These are phyloP conservation scores for Pseudomugil gertrudae DNA, from an alignment of 2,797 vertebrate genomes.

Conservation along the genomic window DNA sequence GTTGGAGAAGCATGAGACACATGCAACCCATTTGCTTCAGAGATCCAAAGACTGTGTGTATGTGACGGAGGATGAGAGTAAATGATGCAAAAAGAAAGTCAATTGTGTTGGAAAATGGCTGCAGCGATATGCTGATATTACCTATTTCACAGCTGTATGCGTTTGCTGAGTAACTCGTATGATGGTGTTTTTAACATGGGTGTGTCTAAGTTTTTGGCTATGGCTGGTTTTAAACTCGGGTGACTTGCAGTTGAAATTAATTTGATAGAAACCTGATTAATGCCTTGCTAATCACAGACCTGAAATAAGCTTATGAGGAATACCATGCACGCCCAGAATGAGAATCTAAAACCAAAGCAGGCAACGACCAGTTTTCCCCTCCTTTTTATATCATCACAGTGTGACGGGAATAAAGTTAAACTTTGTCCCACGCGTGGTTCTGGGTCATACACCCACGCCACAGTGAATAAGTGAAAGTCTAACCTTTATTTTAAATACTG, in stretches of 20 bases:
- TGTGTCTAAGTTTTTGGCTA: slow-evolving; percentile 34
- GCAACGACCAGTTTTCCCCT: background rate
- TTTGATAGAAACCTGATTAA: background rate
- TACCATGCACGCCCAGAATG: background rate
- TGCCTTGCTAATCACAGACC: background rate
- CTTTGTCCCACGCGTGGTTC: no score
- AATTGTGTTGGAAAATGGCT: slow-evolving; percentile 71
- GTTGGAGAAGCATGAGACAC: slow-evolving; percentile 62
- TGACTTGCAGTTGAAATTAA: slow-evolving; percentile 6
- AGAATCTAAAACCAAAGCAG: background rate
- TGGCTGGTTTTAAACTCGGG: slow-evolving; percentile 8
- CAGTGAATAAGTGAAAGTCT: no score
- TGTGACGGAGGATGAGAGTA: slow-evolving; percentile 32
- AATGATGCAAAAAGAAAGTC: slow-evolving; percentile 74
- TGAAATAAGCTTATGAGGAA: background rate
- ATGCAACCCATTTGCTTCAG: slow-evolving; percentile 69
- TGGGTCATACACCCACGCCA: no score
- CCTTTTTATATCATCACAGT: background rate
- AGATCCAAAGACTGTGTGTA: slow-evolving; percentile 39
- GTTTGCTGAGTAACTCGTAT: slow-evolving; percentile 69
- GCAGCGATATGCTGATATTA: slow-evolving; percentile 69
- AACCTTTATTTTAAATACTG: background rate
- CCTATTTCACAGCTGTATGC: slow-evolving; percentile 75
- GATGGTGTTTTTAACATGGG: slow-evolving; percentile 42
- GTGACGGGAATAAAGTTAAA: background rate